A percentile compares a stretch with the other conserved stretches of the same genome.
phyloP scores from a whole-genome alignment of 2,888 invertebrate species.

The Willowsia nigromaculata region DNA sequence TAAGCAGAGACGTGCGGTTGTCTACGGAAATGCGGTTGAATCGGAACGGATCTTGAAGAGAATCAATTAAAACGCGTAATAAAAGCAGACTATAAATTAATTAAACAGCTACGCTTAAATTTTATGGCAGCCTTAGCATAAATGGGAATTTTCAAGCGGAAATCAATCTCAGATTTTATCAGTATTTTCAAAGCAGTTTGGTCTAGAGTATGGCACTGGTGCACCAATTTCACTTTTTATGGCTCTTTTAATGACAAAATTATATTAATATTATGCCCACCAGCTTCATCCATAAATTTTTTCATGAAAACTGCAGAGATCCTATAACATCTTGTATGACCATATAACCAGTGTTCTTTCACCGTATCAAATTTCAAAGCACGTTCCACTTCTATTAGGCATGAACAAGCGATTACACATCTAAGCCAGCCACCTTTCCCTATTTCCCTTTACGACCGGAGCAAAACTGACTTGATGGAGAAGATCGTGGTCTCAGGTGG shows the following conservation, averaged over 20 bases:
- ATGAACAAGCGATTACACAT: background rate
- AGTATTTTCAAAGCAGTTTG: background rate
- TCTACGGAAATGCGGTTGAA: no score
- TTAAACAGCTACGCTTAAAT: no score
- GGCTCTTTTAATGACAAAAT: background rate
- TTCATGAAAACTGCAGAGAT: no score
- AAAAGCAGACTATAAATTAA: background rate
- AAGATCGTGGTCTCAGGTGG: background rate
- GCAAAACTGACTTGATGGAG: background rate
- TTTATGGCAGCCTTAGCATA: no score
- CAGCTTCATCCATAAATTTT: background rate
- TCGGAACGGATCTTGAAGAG: no score
- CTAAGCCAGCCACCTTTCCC: background rate
- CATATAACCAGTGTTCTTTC: background rate
- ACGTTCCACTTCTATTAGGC: constrained; percentile 8
- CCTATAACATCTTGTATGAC: background rate
- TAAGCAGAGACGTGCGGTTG: no score
- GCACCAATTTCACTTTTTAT: background rate
- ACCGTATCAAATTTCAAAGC: background rate
- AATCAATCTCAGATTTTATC: background rate
- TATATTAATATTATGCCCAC: background rate
- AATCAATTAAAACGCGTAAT: background rate
- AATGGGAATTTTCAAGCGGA: background rate
- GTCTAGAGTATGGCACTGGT: background rate
- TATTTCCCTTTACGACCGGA: background rate